These are phyloP conservation scores for Therioaphis trifolii DNA, from an alignment of 2,888 invertebrate genomes.

Conservation along the genomic window DNA sequence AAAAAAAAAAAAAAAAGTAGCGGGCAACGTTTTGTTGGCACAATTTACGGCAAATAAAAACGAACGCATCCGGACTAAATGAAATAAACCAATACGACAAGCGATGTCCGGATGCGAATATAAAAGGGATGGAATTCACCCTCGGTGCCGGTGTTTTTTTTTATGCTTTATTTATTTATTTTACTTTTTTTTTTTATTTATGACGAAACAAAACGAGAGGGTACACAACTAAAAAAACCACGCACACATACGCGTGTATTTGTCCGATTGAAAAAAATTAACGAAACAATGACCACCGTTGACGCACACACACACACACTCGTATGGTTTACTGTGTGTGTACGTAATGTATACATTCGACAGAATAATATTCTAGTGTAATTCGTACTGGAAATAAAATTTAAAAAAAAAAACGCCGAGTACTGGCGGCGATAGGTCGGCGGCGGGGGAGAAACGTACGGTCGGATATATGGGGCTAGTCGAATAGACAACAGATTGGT, in stretches of 20 bases:
- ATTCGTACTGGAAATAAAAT: too few species aligned
- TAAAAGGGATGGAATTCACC: conserved; percentile 58
- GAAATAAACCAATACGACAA: conserved; percentile 63
- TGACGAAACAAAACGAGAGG: conserved; percentile 47
- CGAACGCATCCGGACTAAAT: conserved; percentile 62
- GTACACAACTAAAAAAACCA: neutral
- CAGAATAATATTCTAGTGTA: too few species aligned
- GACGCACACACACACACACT: neutral
- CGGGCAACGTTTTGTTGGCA: conserved; percentile 60
- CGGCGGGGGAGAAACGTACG: neutral
- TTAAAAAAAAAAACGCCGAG: too few species aligned
- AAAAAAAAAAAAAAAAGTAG: conserved; percentile 19
- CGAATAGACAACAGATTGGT: conserved; percentile 58
- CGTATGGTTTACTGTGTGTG: too few species aligned
- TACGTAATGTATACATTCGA: too few species aligned
- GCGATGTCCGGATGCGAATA: conserved; percentile 58
- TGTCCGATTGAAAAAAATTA: conserved; percentile 36
- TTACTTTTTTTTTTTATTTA: conserved; percentile 34
- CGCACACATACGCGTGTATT: neutral
- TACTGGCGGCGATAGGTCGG: neutral
- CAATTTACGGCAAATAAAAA: conserved; percentile 63
- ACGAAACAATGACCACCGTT: conserved; percentile 11
- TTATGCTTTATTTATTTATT: neutral
- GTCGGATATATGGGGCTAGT: conserved; percentile 19
- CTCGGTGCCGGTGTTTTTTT: conserved; percentile 31